These are phyloP conservation scores for Reticulitermes speratus DNA, from an alignment of 1,140 invertebrate genomes.

Conservation along the genomic window DNA sequence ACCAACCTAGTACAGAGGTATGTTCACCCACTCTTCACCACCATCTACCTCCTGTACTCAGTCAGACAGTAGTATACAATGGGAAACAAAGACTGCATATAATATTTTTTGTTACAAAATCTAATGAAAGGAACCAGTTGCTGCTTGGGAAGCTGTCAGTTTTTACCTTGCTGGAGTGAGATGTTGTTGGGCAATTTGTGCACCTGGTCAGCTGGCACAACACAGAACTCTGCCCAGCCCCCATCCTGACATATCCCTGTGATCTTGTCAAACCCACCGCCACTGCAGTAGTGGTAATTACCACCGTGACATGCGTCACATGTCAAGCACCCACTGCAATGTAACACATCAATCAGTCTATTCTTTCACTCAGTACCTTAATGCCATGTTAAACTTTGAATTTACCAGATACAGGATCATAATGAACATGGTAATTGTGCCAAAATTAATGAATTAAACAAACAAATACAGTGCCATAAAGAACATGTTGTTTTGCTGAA, in stretches of 20 bases:
- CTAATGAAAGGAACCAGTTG: no score
- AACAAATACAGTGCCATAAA: no score
- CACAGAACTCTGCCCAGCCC: slow-evolving; percentile 64
- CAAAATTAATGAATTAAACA: background rate
- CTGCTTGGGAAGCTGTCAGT: slow-evolving; percentile 3
- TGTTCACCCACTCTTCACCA: no score
- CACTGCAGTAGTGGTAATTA: slow-evolving; percentile 60
- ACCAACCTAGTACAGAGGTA: no score
- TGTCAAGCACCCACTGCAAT: slow-evolving; percentile 55
- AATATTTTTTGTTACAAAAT: no score
- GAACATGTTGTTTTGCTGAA: no score
- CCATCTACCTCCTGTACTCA: background rate
- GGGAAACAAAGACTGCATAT: background rate
- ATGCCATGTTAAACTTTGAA: background rate
- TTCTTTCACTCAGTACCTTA: slow-evolving; percentile 18
- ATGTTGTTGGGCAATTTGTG: slow-evolving; percentile 53
- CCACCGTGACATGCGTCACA: slow-evolving; percentile 60
- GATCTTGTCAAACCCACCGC: slow-evolving; percentile 60
- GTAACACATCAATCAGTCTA: background rate
- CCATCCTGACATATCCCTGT: slow-evolving; percentile 65
- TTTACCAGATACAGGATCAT: background rate
- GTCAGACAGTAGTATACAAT: background rate
- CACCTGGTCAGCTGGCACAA: slow-evolving; percentile 60
- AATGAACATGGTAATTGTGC: background rate
- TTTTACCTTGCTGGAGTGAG: slow-evolving; percentile 54